Evolutionary conservation across 30 jellyfish, hydroid and myxozoan genomes (phyloP), one percentile per base, ranked within the genome.

Genomic region (Chironex yamaguchii): DNA sequence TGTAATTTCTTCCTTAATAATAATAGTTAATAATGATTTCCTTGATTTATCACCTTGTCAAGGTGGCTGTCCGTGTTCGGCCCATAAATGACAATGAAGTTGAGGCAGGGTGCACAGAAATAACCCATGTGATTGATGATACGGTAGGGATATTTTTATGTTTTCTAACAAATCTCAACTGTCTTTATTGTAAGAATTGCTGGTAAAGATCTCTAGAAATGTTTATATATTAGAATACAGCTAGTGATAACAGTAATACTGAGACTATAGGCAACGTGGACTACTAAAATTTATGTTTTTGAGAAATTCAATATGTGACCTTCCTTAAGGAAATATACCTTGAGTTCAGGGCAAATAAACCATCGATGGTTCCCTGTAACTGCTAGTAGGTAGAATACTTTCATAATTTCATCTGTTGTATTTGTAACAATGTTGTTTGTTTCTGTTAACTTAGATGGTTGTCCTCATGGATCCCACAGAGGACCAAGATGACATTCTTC

Each of bases 61-160:
- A 95, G 99, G 99, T 95, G 3, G 99, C 97, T 4, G 99, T 95
- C 65, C 91, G 99, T 26, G 92, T 95, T 53, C 96, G 99, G 31
- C 99, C 99, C 49, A 76, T 90, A 65, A 95, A 83, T 26, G 92
- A 82, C 49, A 89, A 88, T 12, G 99, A 95, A 63, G 62, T 95
- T 24, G 95, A 86, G 34, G 42, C 50, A 54, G 97, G 99, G 23
- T 95, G 97, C 80, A 79, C 96, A 21, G 97, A 90, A 35, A 95
- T 89, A 26, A 89, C 91, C 25, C 96, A 91, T 29, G 96, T 84
- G 32, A 79, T 95, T 49, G 97, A 95, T 36, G 97, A 95, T 13
- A 85, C 89, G 63, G 99, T 95, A 29, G 85, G 97, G 35, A 3
- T 3, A 6, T 27, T 6, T 25, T 0, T 64, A 51, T 13, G 13